Evolutionary conservation across 2,797 vertebrate genomes (phyloP).

Genomic region (Acanthornis magna): DNA sequence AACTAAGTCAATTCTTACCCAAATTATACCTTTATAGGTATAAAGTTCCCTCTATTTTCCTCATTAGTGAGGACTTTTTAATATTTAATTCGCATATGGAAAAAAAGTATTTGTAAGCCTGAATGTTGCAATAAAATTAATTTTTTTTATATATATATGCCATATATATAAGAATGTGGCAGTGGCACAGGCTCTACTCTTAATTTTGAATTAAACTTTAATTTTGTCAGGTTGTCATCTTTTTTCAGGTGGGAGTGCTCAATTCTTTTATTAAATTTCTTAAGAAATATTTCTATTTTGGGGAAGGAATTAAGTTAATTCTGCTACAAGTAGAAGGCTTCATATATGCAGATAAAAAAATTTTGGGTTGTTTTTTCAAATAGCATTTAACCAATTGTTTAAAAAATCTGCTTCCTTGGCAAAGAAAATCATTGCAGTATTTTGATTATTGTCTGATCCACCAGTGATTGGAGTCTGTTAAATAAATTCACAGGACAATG

Average conservation of each 20-base stretch:
- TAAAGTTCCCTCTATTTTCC: neutral
- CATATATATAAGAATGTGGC: neutral
- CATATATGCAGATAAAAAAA: neutral
- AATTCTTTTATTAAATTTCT: neutral
- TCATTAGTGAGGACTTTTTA: neutral
- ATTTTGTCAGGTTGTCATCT: neutral
- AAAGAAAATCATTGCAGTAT: neutral
- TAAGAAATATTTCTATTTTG: neutral
- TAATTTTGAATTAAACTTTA: neutral
- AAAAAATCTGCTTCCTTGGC: neutral
- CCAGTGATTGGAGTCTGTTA: neutral
- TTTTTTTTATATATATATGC: no score
- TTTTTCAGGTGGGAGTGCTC: neutral
- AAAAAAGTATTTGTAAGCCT: neutral
- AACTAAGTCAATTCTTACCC: neutral
- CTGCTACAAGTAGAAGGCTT: neutral
- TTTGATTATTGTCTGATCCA: neutral
- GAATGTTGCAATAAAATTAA: neutral
- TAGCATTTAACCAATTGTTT: neutral
- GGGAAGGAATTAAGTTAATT: neutral
- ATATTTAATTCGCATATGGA: neutral
- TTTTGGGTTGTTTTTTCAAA: neutral
- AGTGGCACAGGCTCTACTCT: neutral
- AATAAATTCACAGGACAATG: conserved; percentile 28
- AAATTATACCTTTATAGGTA: neutral